Evolutionary conservation across 2,888 invertebrate genomes (phyloP).

Genomic region (Pseudanteris insignis): DNA sequence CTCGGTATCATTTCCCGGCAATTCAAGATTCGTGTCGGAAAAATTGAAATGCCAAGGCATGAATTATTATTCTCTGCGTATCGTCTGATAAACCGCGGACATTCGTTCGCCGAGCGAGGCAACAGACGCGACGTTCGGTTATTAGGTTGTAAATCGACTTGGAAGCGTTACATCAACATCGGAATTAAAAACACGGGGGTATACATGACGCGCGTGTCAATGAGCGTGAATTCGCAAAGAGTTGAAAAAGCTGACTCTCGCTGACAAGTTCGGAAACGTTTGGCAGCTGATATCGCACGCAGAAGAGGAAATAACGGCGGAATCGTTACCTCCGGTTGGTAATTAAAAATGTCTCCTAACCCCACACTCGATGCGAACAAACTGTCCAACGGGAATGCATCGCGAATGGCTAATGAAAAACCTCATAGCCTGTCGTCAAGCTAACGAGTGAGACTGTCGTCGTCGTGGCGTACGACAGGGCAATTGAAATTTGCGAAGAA

Average conservation of each 20-base stretch:
- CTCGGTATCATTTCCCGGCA: too few species aligned
- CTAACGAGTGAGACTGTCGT: slow-evolving; percentile 61
- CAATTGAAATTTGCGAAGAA: slow-evolving; percentile 60
- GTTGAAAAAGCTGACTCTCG: slow-evolving; percentile 34
- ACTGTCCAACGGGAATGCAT: slow-evolving; percentile 64
- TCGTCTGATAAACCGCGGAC: too few species aligned
- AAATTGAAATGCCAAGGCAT: too few species aligned
- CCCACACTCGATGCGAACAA: slow-evolving; percentile 52
- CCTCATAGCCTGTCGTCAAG: slow-evolving; percentile 63
- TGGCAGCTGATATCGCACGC: slow-evolving; percentile 63
- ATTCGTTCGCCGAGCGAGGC: too few species aligned
- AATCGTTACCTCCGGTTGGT: slow-evolving; percentile 60
- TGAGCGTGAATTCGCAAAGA: slow-evolving; percentile 41
- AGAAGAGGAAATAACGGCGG: slow-evolving; percentile 48
- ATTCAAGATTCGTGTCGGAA: too few species aligned
- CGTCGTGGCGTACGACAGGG: slow-evolving; percentile 52
- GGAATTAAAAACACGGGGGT: slow-evolving; percentile 27
- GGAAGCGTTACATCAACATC: slow-evolving; percentile 24
- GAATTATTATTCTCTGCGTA: too few species aligned
- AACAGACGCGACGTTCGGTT: too few species aligned
- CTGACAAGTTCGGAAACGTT: slow-evolving; percentile 64
- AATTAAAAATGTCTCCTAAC: slow-evolving; percentile 66
- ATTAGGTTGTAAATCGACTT: slow-evolving; percentile 33
- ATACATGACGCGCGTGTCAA: slow-evolving; percentile 33
- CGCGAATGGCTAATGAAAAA: slow-evolving; percentile 65